These are phyloP conservation scores for Hiodon tergisus DNA, from an alignment of 2,113 vertebrate species.

Conservation along the genomic window DNA sequence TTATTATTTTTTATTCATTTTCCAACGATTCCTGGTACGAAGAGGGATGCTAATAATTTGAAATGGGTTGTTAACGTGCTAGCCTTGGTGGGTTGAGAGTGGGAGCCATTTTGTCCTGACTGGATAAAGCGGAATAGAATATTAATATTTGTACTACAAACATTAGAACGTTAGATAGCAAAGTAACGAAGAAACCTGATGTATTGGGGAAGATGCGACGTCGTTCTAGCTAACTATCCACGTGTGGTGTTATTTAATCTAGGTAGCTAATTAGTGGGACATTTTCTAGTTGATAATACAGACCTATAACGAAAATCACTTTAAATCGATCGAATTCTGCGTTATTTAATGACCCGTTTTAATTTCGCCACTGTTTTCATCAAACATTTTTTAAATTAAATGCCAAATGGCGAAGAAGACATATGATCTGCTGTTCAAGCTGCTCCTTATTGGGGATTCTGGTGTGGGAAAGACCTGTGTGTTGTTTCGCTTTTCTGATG, in stretches of 20 bases:
- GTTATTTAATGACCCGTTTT: background rate
- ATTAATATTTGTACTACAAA: slow-evolving; percentile 47
- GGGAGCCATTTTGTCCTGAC: slow-evolving; percentile 77
- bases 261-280: background rate
- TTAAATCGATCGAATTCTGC: background rate
- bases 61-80: slow-evolving; percentile 52
- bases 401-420: slow-evolving; percentile 94
- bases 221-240: background rate
- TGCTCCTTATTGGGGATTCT: slow-evolving; percentile 96
- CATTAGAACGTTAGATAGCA: slow-evolving; percentile 36
- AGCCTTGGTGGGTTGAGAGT: slow-evolving; percentile 51
- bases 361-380: background rate
- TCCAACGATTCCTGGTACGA: slow-evolving; percentile 51
- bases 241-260: background rate
- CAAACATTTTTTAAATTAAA: slow-evolving; percentile 15
- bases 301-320: no score
- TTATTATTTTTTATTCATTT: slow-evolving; percentile 30
- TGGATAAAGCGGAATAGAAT: slow-evolving; percentile 58
- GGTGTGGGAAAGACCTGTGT: slow-evolving; percentile 97
- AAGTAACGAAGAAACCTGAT: background rate
- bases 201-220: background rate
- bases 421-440: slow-evolving; percentile 98
- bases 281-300: background rate
- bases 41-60: slow-evolving; percentile 57
- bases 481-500: slow-evolving; percentile 96